Percentiles rank a stretch among this genome's conserved stretches.
Conservation (phyloP, 2,888 invertebrate genomes). For the Drosophila greeni region DNA sequence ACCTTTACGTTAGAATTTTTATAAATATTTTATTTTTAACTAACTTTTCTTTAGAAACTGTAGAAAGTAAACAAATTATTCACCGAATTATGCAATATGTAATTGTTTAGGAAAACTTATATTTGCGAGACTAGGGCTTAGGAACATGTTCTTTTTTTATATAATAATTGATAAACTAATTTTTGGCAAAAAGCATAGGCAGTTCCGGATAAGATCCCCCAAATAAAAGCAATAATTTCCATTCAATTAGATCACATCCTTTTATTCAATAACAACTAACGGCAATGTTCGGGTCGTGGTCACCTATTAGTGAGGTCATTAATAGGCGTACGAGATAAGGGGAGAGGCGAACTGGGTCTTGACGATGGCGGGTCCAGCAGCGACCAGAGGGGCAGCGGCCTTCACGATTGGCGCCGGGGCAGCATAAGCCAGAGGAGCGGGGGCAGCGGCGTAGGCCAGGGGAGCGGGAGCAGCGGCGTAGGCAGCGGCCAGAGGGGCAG, state of each 20-base stretch:
- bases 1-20: too few species aligned
- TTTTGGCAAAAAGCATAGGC: background rate
- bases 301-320: conserved; percentile 43
- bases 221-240: conserved; percentile 5
- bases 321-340: conserved; percentile 76
- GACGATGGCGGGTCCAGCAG: conserved; percentile 72
- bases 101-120: too few species aligned
- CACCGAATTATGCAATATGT: too few species aligned
- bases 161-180: background rate
- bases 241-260: conserved; percentile 63
- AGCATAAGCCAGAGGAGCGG: conserved; percentile 34
- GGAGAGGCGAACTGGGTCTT: conserved; percentile 76
- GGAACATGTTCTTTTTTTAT: background rate
- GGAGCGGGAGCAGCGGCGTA: conserved; percentile 55
- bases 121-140: too few species aligned
- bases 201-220: background rate
- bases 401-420: conserved; percentile 51
- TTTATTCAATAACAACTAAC: conserved; percentile 74
- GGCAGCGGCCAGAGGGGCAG: conserved; percentile 46
- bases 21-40: too few species aligned
- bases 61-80: too few species aligned
- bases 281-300: conserved; percentile 65
- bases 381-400: conserved; percentile 64
- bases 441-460: conserved; percentile 23
- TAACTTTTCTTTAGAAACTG: too few species aligned